Evolutionary conservation across 2,797 vertebrate species (phyloP), one percentile per base, ranked within the genome.

Genomic region (Varecia variegata): DNA sequence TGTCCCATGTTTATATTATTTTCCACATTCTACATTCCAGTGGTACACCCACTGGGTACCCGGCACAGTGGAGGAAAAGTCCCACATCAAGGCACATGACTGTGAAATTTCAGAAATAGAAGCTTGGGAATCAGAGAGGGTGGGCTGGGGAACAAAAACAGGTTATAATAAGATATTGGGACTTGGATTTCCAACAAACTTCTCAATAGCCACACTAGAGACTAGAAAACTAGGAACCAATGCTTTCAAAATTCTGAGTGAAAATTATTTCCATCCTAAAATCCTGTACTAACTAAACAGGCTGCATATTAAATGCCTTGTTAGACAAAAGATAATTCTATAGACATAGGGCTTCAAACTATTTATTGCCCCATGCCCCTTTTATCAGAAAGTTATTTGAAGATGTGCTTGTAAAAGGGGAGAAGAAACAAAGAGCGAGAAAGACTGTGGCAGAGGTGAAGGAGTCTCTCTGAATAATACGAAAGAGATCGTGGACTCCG

Each of bases 31-130:
- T 30, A 20, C 9, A 0, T 54, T 25, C 12, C 32, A 10, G 0
- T 0, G 12, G 21, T 2, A 1, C 4, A 3, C 4, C 45, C 0
- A 6, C 17, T 0, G 2, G 15, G 18, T 13, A 0, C 54, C 50
- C 27, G 14, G 18, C 6, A 15, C 3, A 20, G 3, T 4, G 21
- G 23, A 8, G 10, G 15, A 15, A 30, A 54, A 58, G n/a, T 1
- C 10, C 18, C 35, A 27, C 7, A 13, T 2, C 25, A 23, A 62
- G 25, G n/a, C 30, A 3, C 1, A 5, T 0, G 27, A 38, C 27
- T 7, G 13, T 65, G 71, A 30, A 21, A 35, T n/a, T 43, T 32
- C 52, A 56, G 62, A 87, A 38, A 23, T 0, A 80, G 62, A 73
- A 60, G 5, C 7, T 5, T 14, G 6, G n/a, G 62, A 50, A 27